A percentile compares a stretch with the other conserved stretches of the same genome.
Conservation (phyloP, 2,888 invertebrate genomes). For the Meiosimyza platycephala region DNA sequence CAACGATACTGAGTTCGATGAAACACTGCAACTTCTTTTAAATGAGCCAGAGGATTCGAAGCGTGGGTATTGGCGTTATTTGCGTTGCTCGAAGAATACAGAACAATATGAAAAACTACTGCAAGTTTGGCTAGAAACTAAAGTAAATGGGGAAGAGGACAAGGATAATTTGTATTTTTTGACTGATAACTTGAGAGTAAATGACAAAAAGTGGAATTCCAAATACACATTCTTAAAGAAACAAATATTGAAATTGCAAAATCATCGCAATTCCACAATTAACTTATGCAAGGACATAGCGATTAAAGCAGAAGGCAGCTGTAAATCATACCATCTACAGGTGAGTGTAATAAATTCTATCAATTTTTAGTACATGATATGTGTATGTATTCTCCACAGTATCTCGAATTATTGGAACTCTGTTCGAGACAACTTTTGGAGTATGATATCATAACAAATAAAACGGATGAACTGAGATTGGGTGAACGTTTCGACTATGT, state of each 20-base stretch:
- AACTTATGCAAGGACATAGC: too few species aligned
- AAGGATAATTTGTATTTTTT: constrained; percentile 13
- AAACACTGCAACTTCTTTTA: neutral
- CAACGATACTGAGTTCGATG: constrained; percentile 12
- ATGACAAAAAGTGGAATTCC: neutral
- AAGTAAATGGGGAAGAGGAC: neutral
- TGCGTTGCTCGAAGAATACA: neutral
- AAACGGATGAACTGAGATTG: too few species aligned
- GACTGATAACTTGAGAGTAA: too few species aligned
- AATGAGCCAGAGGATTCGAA: neutral
- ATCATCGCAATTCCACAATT: too few species aligned
- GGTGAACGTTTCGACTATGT: too few species aligned
- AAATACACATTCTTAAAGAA: neutral
- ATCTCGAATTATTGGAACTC: neutral
- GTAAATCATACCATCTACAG: too few species aligned
- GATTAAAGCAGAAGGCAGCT: too few species aligned
- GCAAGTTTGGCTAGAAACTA: neutral
- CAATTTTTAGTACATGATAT: too few species aligned
- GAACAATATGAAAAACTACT: constrained; percentile 1
- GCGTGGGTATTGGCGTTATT: neutral
- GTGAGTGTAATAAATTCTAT: too few species aligned
- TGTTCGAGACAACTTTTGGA: neutral
- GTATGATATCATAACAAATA: neutral
- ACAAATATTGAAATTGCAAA: neutral
- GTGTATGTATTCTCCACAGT: neutral